Base-by-base conservation (phyloP, 2,113 vertebrate species). In the Ptychochromis oligacanthus region DNA sequence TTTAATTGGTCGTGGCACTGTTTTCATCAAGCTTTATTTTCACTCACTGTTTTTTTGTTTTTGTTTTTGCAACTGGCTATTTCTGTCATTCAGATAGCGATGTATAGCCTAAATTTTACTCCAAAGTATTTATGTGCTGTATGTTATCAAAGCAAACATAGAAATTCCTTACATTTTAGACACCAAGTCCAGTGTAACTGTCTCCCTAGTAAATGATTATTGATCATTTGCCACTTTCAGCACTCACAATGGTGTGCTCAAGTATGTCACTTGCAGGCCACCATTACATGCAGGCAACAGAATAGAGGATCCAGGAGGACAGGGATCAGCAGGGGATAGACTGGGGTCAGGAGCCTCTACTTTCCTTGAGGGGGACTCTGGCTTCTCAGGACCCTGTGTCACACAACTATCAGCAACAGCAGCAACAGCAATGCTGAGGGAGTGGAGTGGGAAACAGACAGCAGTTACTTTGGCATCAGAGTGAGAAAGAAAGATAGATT, bases 361-460 rank as follows among this genome's bases (percentile, higher is more conserved):
- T 96, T 96, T 96, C 95, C 95, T 96, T 94, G 87, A 95, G 91
- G 95, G 94, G 93, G 95, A 94, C 84, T 94, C 94, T 88, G 95
- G 94, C 92, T 96, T 96, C 94, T 95, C 95, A 89, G 94, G 93
- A 92, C 93, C 92, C 94, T 95, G 94, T 92, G 94, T 93, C 94
- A 95, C 95, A 94, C 94, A 95, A 94, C 93, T 95, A 95, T 95
- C 95, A 93, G 95, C 93, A 83, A 94, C 94, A 89, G 94, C 93
- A 85, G 94, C 93, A 85, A 95, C 93, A 89, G 95, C 94, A 90
- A 94, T 94, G 92, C 95, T 95, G 94, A 92, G 92, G 91, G 93
- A 90, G 92, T 91, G 93, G 93, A 93, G 93, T 60, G 93, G 89
- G 93, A 93, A 70, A 94, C 91, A 95, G 88, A 94, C 72, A 94